Evolutionary conservation across 2,888 invertebrate genomes (phyloP).

Genomic region (Mycalesis mineus): DNA sequence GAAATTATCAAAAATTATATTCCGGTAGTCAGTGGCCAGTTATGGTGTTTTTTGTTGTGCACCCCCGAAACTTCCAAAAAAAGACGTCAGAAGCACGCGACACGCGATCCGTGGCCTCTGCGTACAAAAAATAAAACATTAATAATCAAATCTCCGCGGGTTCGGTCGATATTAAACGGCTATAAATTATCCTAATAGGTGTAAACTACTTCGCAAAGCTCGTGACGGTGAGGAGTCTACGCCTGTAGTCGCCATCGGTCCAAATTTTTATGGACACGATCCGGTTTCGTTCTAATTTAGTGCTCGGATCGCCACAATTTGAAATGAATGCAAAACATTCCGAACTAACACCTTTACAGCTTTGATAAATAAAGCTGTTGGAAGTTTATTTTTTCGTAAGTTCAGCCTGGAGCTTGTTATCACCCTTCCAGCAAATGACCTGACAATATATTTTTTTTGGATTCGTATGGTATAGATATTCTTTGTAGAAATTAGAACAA

Average conservation of each 20-base stretch:
- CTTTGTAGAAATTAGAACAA: no score
- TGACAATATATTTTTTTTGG: no score
- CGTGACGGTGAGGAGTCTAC: not conserved
- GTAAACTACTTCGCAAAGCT: slow-evolving; percentile 52
- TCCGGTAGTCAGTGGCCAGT: slow-evolving; percentile 75
- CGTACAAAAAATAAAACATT: slow-evolving; percentile 58
- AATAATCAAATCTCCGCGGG: slow-evolving; percentile 70
- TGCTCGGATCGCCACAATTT: not conserved
- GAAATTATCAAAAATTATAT: slow-evolving; percentile 76
- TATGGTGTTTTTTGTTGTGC: slow-evolving; percentile 67
- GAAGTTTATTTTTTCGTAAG: no score
- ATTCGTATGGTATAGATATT: no score
- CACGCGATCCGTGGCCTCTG: slow-evolving; percentile 65
- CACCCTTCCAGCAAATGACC: no score
- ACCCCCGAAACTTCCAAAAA: slow-evolving; percentile 61
- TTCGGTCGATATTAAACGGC: slow-evolving; percentile 69
- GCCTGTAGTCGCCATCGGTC: not conserved
- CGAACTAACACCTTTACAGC: not conserved
- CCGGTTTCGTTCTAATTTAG: not conserved
- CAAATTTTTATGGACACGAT: not conserved
- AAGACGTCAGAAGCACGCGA: slow-evolving; percentile 68
- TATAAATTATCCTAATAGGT: slow-evolving; percentile 76
- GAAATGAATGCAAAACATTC: not conserved
- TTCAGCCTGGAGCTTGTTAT: no score
- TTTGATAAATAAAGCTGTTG: not conserved